These are phyloP conservation scores for Papilio polytes DNA, from an alignment of 1,140 invertebrate genomes.

Conservation along the genomic window DNA sequence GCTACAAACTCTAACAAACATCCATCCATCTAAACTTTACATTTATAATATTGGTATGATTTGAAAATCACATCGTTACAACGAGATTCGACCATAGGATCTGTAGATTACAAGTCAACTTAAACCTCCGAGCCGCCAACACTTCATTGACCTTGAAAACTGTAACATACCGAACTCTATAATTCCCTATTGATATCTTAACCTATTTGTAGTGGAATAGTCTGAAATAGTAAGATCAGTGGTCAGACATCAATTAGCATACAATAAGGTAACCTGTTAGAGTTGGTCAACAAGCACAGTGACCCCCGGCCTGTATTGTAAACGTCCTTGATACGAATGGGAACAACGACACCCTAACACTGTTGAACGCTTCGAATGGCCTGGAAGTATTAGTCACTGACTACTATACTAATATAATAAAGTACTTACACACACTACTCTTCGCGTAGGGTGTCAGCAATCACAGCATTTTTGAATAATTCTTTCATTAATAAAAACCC, in stretches of 20 bases:
- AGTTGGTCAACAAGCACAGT: slow-evolving; percentile 56
- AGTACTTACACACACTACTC: too few species aligned
- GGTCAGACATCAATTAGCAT: slow-evolving; percentile 51
- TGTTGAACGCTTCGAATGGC: slow-evolving; percentile 16
- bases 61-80: too few species aligned
- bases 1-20: too few species aligned
- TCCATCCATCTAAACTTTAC: too few species aligned
- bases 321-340: slow-evolving; percentile 50
- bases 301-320: slow-evolving; percentile 53
- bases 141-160: background rate
- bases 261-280: slow-evolving; percentile 48
- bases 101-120: too few species aligned
- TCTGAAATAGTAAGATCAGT: background rate
- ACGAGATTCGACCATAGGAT: too few species aligned
- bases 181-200: background rate
- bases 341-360: slow-evolving; percentile 8
- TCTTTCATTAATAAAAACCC: too few species aligned
- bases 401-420: too few species aligned
- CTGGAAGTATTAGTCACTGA: slow-evolving; percentile 34
- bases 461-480: too few species aligned
- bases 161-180: background rate
- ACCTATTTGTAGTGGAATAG: background rate
- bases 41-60: too few species aligned
- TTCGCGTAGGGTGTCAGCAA: too few species aligned
- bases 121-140: too few species aligned